Percentiles rank a stretch among this genome's conserved stretches.
Evolutionary conservation across 2,113 vertebrate species (phyloP).

Genomic region (Cnemophilus loriae): DNA sequence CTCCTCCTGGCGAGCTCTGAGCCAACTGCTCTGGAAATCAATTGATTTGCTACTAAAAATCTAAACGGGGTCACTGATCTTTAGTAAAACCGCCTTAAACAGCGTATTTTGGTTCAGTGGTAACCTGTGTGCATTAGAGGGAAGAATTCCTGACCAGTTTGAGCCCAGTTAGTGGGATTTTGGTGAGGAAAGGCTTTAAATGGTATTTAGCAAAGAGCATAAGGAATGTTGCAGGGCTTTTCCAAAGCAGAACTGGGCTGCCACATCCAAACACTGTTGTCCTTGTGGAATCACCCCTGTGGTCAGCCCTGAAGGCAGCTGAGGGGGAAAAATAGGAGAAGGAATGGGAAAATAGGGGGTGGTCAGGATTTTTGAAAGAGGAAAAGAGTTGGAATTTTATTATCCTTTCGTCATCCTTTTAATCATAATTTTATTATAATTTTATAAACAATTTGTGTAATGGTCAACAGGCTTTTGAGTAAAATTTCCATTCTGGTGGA

Average conservation of each 20-base stretch:
- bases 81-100: neutral
- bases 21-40: neutral
- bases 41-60: neutral
- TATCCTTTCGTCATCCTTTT: neutral
- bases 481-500: neutral
- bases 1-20: rapidly evolving
- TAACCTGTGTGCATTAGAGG: neutral
- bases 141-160: neutral
- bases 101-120: neutral
- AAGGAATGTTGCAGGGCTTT: neutral
- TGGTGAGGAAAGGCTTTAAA: neutral
- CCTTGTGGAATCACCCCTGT: conserved; percentile 65
- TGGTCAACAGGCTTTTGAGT: neutral
- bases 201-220: neutral
- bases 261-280: neutral
- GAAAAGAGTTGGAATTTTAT: neutral
- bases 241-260: neutral
- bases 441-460: neutral
- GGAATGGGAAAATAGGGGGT: conserved; percentile 71
- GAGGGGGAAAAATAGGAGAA: conserved; percentile 66
- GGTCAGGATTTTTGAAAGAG: neutral
- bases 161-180: neutral
- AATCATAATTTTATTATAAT: neutral
- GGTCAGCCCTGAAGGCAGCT: conserved; percentile 68
- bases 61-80: neutral